Conservation (phyloP, 1,140 invertebrate genomes). For the Caerostris darwini region DNA sequence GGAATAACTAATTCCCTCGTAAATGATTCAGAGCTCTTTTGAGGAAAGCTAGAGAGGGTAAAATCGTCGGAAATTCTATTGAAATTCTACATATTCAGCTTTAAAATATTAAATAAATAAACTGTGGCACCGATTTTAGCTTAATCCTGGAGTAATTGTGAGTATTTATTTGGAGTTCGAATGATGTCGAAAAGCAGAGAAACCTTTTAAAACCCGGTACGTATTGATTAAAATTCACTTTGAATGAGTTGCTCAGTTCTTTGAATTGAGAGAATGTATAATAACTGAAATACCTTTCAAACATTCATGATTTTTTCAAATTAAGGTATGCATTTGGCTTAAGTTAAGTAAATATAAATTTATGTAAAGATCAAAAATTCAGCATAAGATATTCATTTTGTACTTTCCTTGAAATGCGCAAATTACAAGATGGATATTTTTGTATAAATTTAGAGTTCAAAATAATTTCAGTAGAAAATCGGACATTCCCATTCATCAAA, state of each 20-base stretch:
- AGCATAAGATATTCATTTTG: too few relatives aligned
- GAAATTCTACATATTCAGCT: neutral
- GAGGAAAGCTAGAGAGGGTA: neutral
- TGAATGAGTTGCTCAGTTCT: neutral
- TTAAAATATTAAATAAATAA: neutral
- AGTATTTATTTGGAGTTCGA: neutral
- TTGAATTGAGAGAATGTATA: too few relatives aligned
- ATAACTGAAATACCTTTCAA: too few relatives aligned
- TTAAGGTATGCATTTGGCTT: too few relatives aligned
- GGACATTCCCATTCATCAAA: too few relatives aligned
- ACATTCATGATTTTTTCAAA: too few relatives aligned
- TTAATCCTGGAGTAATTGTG: neutral
- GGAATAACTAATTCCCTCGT: neutral
- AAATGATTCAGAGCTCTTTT: neutral
- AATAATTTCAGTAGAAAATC: too few relatives aligned
- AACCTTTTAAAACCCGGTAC: neutral
- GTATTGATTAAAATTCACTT: neutral
- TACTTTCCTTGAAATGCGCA: too few relatives aligned
- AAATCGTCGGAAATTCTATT: neutral
- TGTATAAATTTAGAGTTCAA: too few relatives aligned
- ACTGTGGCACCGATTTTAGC: neutral
- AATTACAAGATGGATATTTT: too few relatives aligned
- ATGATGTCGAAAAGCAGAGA: neutral
- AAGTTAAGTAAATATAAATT: too few relatives aligned
- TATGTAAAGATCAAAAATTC: too few relatives aligned